These are phyloP conservation scores for Trogon surrucura DNA, from an alignment of 2,113 vertebrate species.

Conservation along the genomic window DNA sequence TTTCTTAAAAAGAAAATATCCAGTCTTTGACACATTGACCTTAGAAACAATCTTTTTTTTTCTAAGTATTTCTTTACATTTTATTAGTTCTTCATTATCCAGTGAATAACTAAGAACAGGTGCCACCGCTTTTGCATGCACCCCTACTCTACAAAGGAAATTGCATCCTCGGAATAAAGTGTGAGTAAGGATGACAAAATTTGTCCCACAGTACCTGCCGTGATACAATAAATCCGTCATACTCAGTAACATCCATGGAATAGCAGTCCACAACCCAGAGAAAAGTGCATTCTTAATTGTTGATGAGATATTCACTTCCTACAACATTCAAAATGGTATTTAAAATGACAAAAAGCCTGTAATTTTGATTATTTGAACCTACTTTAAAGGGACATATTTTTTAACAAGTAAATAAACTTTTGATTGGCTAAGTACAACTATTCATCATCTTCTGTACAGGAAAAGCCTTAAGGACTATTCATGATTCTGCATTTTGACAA, in stretches of 20 bases:
- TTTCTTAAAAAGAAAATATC: not conserved
- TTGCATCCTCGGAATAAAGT: not conserved
- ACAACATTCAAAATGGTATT: not conserved
- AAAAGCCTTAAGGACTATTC: slow-evolving; percentile 28
- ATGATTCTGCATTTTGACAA: slow-evolving; percentile 47
- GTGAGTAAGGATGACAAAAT: not conserved
- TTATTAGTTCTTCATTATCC: not conserved
- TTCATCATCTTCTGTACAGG: slow-evolving; percentile 26
- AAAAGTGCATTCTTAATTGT: not conserved
- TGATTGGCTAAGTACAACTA: not conserved
- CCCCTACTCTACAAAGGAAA: not conserved
- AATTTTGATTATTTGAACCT: not conserved
- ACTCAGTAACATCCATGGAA: not conserved
- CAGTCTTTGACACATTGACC: not conserved
- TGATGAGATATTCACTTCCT: not conserved
- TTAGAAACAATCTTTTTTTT: not conserved
- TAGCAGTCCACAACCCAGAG: not conserved
- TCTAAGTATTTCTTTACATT: not conserved
- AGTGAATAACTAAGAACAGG: not conserved
- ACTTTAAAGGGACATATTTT: not conserved
- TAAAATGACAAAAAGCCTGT: not conserved
- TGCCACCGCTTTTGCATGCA: not conserved
- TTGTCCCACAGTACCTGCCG: not conserved
- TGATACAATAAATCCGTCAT: not conserved
- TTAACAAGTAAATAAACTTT: not conserved